Evolutionary conservation across 35 echinoderm and acorn worm species (phyloP).

Genomic region (Antedon bifida): DNA sequence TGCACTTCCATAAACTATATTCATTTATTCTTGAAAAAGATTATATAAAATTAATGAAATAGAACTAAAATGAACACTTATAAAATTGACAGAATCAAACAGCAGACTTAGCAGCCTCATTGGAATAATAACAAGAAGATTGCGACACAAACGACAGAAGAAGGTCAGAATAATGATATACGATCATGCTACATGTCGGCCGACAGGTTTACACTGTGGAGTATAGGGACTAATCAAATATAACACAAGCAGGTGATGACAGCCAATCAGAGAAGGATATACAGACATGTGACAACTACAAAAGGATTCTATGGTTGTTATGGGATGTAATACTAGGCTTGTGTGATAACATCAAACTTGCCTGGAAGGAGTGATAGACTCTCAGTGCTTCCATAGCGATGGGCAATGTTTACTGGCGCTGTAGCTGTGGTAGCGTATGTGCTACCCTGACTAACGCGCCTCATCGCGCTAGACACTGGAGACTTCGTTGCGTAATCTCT

Average conservation of each 20-base stretch:
- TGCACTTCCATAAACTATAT: too few species aligned
- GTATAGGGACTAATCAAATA: background rate
- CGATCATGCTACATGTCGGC: background rate
- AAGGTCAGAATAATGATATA: too few species aligned
- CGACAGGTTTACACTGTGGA: background rate
- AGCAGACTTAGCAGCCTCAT: too few species aligned
- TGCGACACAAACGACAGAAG: too few species aligned
- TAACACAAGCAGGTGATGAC: background rate
- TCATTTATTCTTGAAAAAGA: too few species aligned
- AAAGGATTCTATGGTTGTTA: background rate
- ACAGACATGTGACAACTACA: background rate
- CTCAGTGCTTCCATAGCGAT: conserved; percentile 88
- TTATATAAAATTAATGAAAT: too few species aligned
- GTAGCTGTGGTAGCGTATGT: conserved; percentile 32
- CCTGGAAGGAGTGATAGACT: conserved; percentile 84
- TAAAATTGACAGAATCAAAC: too few species aligned
- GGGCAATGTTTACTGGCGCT: conserved; percentile 53
- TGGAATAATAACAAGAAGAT: too few species aligned
- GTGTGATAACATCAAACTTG: conserved; percentile 37
- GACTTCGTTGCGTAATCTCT: conserved; percentile 35
- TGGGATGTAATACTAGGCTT: too few species aligned
- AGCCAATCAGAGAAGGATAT: background rate
- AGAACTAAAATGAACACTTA: too few species aligned
- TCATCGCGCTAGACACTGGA: conserved; percentile 44
- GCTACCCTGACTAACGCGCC: conserved; percentile 86